Percentiles rank a stretch among this genome's conserved stretches.
Conservation (phyloP, 2,888 invertebrate genomes). For the Platycnemis pennipes region DNA sequence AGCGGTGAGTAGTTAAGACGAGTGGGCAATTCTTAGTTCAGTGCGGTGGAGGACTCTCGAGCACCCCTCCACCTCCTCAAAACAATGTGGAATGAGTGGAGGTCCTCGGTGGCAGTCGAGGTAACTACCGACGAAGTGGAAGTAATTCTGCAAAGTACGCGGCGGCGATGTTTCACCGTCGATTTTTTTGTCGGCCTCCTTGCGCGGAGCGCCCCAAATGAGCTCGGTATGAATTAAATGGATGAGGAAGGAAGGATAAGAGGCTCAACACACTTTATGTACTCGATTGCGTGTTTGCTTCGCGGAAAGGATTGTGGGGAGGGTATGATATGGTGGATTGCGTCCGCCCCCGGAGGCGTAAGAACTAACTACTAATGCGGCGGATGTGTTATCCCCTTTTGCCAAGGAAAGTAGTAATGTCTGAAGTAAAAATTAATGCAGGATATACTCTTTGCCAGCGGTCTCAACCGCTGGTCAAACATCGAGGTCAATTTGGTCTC, state of each 20-base stretch:
- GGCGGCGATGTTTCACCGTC: conserved; percentile 25
- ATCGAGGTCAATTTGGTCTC: neutral
- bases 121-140: conserved; percentile 44
- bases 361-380: conserved; percentile 47
- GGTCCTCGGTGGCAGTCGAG: neutral
- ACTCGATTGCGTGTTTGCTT: neutral
- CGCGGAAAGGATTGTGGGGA: neutral
- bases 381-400: neutral
- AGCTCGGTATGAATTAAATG: conserved; percentile 2
- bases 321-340: neutral
- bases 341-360: neutral
- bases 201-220: neutral
- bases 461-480: neutral
- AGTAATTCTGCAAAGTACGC: conserved; percentile 49
- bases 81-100: conserved; percentile 5
- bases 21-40: neutral
- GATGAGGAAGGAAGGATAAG: neutral
- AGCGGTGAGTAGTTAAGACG: neutral
- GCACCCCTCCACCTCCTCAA: neutral
- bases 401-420: neutral
- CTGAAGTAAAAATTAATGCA: neutral
- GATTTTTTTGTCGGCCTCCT: neutral
- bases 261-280: conserved; percentile 26
- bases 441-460: neutral
- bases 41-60: neutral